phyloP scores from a whole-genome alignment of 2,888 invertebrate genomes.

The Dryobota labecula region DNA sequence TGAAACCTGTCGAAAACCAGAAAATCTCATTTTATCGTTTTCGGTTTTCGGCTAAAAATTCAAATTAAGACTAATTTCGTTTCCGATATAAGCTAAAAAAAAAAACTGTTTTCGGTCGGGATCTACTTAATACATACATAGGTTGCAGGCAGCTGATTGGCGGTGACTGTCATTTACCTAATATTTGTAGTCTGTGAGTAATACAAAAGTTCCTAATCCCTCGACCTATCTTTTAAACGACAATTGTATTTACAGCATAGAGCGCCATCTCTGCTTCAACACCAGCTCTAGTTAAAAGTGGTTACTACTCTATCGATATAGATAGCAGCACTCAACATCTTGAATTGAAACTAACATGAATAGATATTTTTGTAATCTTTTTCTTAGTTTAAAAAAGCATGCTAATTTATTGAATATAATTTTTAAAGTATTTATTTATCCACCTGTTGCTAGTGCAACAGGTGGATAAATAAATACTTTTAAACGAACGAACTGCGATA shows the following conservation, averaged over 20 bases:
- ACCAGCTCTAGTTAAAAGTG: background rate
- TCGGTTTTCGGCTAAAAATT: too few relatives aligned
- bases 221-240: background rate
- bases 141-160: background rate
- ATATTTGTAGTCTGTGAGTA: too few relatives aligned
- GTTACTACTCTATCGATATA: background rate
- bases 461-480: too few relatives aligned
- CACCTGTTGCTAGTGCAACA: constrained; percentile 55
- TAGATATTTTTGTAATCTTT: background rate
- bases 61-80: too few relatives aligned
- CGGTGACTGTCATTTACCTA: too few relatives aligned
- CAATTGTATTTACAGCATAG: background rate
- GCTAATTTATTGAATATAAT: background rate
- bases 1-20: too few relatives aligned
- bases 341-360: background rate
- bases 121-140: background rate
- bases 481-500: too few relatives aligned
- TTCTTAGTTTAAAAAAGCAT: too few relatives aligned
- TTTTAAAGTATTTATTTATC: background rate
- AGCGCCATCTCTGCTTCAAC: constrained; percentile 40
- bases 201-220: background rate
- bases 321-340: constrained; percentile 20
- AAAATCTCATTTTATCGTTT: too few relatives aligned
- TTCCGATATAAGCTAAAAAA: too few relatives aligned
- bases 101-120: too few relatives aligned